phyloP scores from a whole-genome alignment of 2,113 vertebrate species.

The Bufo bufo region DNA sequence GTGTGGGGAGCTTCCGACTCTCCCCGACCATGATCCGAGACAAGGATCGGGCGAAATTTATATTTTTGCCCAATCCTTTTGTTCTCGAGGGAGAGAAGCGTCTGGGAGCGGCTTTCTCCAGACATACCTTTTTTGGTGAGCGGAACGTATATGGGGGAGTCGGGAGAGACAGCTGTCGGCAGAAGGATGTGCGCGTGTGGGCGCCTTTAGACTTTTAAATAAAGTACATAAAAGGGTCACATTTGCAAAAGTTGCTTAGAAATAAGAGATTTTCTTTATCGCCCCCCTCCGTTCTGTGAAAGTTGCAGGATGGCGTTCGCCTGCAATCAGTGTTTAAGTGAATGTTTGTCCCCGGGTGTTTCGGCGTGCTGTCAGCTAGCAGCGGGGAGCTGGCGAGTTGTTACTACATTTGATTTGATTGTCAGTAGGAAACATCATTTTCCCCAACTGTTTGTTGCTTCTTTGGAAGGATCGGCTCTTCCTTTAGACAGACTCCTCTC shows the following conservation, averaged over 20 bases:
- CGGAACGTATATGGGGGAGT: too few relatives aligned
- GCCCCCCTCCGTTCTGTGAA: constrained; percentile 53
- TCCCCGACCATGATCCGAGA: too few relatives aligned
- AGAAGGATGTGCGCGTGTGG: background rate
- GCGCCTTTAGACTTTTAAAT: background rate
- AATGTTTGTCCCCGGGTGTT: constrained; percentile 81
- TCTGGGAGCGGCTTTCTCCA: too few relatives aligned
- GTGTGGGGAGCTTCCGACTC: too few relatives aligned
- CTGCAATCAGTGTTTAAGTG: constrained; percentile 84
- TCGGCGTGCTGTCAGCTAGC: constrained; percentile 79
- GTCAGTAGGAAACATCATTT: constrained; percentile 81
- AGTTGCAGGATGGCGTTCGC: constrained; percentile 72
- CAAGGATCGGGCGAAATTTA: too few relatives aligned
- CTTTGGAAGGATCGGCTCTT: constrained; percentile 66
- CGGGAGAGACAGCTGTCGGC: too few relatives aligned
- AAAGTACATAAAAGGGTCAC: constrained; percentile 51
- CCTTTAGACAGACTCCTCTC: constrained; percentile 31
- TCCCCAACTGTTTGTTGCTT: constrained; percentile 76
- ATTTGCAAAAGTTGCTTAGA: constrained; percentile 53
- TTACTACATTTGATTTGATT: constrained; percentile 87
- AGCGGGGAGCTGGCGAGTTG: constrained; percentile 78
- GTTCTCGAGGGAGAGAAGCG: too few relatives aligned
- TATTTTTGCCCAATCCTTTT: too few relatives aligned
- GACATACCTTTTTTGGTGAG: too few relatives aligned
- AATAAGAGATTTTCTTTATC: constrained; percentile 47